A percentile compares a stretch with the other conserved stretches of the same genome.
These are phyloP conservation scores for Caenorhabditis sulstoni DNA, from an alignment of 2,888 invertebrate species.

Conservation along the genomic window DNA sequence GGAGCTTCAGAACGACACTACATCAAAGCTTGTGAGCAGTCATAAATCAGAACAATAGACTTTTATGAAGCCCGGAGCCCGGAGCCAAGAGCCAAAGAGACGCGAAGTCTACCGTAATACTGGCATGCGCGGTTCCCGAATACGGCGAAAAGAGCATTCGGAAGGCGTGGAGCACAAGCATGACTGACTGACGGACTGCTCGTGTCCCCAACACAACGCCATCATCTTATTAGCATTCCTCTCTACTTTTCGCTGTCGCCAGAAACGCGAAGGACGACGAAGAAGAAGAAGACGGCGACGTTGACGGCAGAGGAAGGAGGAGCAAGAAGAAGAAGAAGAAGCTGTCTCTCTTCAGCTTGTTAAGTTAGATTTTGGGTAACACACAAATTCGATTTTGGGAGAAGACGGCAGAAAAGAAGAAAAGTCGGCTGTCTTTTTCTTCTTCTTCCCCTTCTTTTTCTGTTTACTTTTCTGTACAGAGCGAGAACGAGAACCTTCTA, in stretches of 20 bases:
- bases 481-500: neutral
- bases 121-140: neutral
- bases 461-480: slow-evolving; percentile 38
- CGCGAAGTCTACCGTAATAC: slow-evolving; percentile 20
- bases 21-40: neutral
- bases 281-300: too few species aligned
- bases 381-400: slow-evolving; percentile 55
- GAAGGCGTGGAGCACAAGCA: slow-evolving; percentile 4
- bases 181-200: slow-evolving; percentile 2
- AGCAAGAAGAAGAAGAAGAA: slow-evolving; percentile 2
- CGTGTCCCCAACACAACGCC: slow-evolving; percentile 3
- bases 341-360: slow-evolving; percentile 37
- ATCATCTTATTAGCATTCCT: slow-evolving; percentile 59
- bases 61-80: slow-evolving; percentile 1
- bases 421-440: neutral
- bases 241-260: slow-evolving; percentile 18
- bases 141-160: neutral
- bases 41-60: slow-evolving; percentile 28
- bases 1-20: neutral
- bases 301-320: neutral
- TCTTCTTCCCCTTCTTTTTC: neutral
- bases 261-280: neutral
- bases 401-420: neutral
- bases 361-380: slow-evolving; percentile 59
- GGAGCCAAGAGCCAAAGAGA: too few species aligned